Evolutionary conservation across 1,140 invertebrate species (phyloP).

Genomic region (Drosophila sturtevanti): DNA sequence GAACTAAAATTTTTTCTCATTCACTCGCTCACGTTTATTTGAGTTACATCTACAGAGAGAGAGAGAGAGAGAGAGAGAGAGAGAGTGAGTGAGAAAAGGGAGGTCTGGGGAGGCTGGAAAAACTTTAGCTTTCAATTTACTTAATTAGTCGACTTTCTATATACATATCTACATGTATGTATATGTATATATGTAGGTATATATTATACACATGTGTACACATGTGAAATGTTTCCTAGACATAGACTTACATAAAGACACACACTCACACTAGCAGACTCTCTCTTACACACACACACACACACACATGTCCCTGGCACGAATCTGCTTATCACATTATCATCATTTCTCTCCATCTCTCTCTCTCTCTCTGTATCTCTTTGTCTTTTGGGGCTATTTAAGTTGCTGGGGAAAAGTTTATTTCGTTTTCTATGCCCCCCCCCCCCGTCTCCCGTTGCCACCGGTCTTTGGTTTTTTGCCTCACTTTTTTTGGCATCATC

Average conservation of each 20-base stretch:
- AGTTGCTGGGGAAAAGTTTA: slow-evolving; percentile 38
- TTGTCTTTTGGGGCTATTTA: slow-evolving; percentile 46
- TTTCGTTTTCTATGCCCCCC: neutral
- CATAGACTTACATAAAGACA: neutral
- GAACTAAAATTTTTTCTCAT: neutral
- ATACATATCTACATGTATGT: neutral
- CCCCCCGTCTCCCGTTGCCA: too few relatives aligned
- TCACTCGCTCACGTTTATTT: slow-evolving; percentile 16
- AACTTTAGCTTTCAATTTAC: slow-evolving; percentile 72
- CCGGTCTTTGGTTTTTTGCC: neutral
- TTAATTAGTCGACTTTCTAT: slow-evolving; percentile 55
- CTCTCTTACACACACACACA: neutral
- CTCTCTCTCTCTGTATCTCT: slow-evolving; percentile 25
- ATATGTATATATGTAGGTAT: neutral
- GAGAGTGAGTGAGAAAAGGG: too few relatives aligned
- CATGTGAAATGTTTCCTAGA: slow-evolving; percentile 20
- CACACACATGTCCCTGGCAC: slow-evolving; percentile 35
- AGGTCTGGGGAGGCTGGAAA: slow-evolving; percentile 24
- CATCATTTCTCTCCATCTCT: slow-evolving; percentile 34
- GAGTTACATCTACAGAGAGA: slow-evolving; percentile 6
- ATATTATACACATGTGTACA: neutral
- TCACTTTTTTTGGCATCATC: neutral
- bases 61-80: too few relatives aligned
- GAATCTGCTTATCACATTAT: slow-evolving; percentile 61
- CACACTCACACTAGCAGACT: too few relatives aligned